Base-by-base conservation (phyloP, 2,797 vertebrate species). In the Amblyopsis hoosieri region DNA sequence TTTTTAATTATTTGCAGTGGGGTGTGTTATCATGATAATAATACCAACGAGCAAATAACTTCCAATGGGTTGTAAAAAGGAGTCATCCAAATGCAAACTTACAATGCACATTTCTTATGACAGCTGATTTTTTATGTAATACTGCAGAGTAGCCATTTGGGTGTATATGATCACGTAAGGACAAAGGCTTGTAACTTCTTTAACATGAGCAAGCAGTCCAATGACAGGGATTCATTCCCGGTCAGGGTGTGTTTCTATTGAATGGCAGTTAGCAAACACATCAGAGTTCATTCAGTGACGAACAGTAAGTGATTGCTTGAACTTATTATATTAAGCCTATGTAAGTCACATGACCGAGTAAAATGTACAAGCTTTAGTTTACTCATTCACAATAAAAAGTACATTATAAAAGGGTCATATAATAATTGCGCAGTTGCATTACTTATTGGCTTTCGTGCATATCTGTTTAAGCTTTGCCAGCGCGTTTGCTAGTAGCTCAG, bases 241-340 rank as follows among this genome's bases (percentile, higher is more conserved):
- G 23, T 29, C 23, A 50, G 49, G 67, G 78, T 68, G 81, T 78
- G 72, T 78, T 71, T 50, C 53, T 55, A 29, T 15, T 10, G 12
- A 55, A 51, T 6, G 62, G 52, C 62, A 69, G 17, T 61, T 50
- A 56, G 37, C 48, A 66, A 64, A 63, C 71, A 70, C 64, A 54
- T 48, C 23, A 54, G 7, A 57, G 37, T 53, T 64, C 66, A 31
- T 2, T 52, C 6, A 4, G 33, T 10, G 23, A 29, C 23, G 23
- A 29, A 29, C 23, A 29, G 23, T 56, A 17, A 12, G 4, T 9
- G 11, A 17, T 19, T 1, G 45, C 49, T 45, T 47, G 57, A 4
- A 11, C n/a, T 5, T 10, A 15, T 13, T 55, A 13, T 4, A 12
- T n/a, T 2, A 33, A 12, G 60, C 19, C 19, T 45, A 19, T 17